Conservation (phyloP, 2,888 invertebrate species). For the Therioaphis trifolii region DNA sequence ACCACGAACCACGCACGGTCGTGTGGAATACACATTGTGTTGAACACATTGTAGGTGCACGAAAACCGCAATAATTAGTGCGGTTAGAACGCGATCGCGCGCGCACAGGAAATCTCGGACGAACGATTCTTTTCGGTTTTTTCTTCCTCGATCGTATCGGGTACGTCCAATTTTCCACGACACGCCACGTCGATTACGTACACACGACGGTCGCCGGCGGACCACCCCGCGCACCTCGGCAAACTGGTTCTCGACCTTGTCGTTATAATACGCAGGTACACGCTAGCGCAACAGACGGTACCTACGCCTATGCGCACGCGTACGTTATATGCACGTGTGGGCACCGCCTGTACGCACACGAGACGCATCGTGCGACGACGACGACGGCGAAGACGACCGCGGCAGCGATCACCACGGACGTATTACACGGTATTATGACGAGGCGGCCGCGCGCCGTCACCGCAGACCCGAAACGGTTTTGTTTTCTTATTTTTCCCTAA, state of each 20-base stretch:
- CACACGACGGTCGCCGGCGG: not conserved
- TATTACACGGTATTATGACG: too few relatives aligned
- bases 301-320: not conserved
- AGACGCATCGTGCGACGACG: not conserved
- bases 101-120: not conserved
- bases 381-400: not conserved
- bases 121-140: not conserved
- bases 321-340: too few relatives aligned
- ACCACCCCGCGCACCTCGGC: too few relatives aligned
- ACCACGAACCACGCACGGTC: too few relatives aligned
- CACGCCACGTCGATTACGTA: constrained; percentile 19
- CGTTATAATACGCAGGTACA: constrained; percentile 12
- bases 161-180: constrained; percentile 34
- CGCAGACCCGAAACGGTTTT: constrained; percentile 15
- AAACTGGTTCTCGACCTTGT: constrained; percentile 51
- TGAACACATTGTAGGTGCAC: too few relatives aligned
- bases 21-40: too few relatives aligned
- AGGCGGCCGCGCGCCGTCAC: not conserved
- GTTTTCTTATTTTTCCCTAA: not conserved
- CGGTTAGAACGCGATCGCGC: too few relatives aligned
- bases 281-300: not conserved
- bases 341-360: not conserved
- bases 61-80: too few relatives aligned
- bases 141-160: not conserved
- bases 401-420: constrained; percentile 2